Evolutionary conservation across 2,797 vertebrate genomes (phyloP).

Genomic region (Sebastes diploproa): DNA sequence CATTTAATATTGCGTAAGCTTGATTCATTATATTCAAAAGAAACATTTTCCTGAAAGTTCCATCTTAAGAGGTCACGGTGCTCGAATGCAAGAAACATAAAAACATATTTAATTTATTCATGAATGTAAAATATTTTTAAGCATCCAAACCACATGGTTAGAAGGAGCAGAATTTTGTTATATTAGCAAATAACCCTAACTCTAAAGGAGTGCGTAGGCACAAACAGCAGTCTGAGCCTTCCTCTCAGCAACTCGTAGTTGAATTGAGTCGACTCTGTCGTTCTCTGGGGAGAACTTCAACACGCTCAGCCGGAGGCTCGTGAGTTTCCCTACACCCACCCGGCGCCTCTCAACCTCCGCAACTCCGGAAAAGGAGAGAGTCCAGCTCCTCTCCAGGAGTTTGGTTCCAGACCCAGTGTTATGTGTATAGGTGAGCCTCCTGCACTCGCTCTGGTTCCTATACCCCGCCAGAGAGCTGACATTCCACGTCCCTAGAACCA

Average conservation of each 20-base stretch:
- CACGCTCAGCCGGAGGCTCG: background rate
- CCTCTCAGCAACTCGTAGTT: background rate
- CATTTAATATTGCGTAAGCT: conserved; percentile 14
- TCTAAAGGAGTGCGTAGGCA: background rate
- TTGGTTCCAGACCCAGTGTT: background rate
- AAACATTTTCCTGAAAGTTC: conserved; percentile 11
- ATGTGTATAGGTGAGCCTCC: background rate
- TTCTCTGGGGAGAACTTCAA: background rate
- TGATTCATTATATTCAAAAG: conserved; percentile 27
- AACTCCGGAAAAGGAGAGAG: background rate
- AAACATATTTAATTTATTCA: background rate
- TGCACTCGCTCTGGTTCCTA: background rate
- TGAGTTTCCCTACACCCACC: background rate
- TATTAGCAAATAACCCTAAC: background rate
- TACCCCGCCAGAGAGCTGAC: background rate
- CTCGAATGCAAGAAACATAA: background rate
- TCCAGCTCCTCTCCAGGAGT: background rate
- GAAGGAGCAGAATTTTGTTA: background rate
- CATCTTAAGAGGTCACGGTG: background rate
- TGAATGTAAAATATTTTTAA: background rate
- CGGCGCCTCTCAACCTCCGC: background rate
- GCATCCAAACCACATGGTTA: background rate
- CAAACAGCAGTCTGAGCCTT: background rate
- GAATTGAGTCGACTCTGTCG: background rate
- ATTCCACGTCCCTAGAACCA: background rate